These are phyloP conservation scores for Ceraclea dissimilis DNA, from an alignment of 2,888 invertebrate species.

Conservation along the genomic window DNA sequence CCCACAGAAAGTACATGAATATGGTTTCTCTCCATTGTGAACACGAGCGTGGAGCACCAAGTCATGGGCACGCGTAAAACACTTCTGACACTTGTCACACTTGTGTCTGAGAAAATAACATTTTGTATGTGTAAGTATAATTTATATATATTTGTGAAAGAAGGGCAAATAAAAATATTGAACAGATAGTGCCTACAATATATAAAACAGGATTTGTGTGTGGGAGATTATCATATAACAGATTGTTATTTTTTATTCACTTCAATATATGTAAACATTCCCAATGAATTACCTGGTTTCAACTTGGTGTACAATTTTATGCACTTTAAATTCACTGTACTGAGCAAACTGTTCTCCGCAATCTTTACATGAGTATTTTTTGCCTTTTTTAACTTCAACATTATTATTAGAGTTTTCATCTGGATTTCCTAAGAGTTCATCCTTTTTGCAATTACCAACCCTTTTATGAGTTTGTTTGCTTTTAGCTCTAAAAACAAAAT, in stretches of 20 bases:
- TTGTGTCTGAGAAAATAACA: conserved; percentile 13
- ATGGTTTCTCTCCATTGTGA: conserved; percentile 14
- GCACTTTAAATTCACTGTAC: conserved; percentile 4
- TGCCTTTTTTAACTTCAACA: too few relatives aligned
- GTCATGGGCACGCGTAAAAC: conserved; percentile 17
- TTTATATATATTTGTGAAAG: not conserved
- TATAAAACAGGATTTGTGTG: too few relatives aligned
- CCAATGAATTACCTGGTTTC: conserved; percentile 11
- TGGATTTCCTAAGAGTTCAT: too few relatives aligned
- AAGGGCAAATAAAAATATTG: not conserved
- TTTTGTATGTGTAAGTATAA: not conserved
- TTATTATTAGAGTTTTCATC: too few relatives aligned
- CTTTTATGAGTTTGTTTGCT: too few relatives aligned
- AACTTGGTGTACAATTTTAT: conserved; percentile 11
- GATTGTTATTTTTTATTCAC: too few relatives aligned
- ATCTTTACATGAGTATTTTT: too few relatives aligned
- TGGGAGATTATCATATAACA: too few relatives aligned
- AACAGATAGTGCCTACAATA: not conserved
- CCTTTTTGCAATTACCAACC: too few relatives aligned
- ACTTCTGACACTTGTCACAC: conserved; percentile 13
- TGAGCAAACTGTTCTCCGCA: not conserved
- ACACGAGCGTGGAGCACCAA: conserved; percentile 11
- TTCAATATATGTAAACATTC: too few relatives aligned
- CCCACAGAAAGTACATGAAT: conserved; percentile 9
- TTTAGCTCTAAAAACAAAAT: too few relatives aligned